Conservation (phyloP, 2,113 vertebrate species). For the Psilopsiagon aymara region DNA sequence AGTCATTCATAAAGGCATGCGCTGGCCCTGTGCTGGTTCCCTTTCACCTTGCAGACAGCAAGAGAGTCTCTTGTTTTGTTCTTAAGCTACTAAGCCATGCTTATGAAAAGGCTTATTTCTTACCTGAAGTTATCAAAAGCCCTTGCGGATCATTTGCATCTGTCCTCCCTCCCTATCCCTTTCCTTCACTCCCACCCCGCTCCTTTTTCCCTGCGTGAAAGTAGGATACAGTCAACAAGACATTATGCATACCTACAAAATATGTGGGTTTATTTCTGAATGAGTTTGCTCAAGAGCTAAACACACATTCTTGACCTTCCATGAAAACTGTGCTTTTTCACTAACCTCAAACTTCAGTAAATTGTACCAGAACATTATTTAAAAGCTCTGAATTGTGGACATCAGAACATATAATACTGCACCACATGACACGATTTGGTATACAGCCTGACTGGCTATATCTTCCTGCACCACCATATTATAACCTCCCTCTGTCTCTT, state of each 20-base stretch:
- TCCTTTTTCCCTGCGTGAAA: not conserved
- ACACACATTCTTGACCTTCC: not conserved
- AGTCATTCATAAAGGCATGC: slow-evolving; percentile 47
- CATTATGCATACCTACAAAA: not conserved
- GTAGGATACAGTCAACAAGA: not conserved
- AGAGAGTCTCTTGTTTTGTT: not conserved
- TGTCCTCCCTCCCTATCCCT: not conserved
- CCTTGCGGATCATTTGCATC: not conserved
- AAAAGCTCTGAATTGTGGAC: not conserved
- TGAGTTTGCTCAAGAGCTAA: not conserved
- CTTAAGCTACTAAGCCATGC: not conserved
- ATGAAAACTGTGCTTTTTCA: not conserved
- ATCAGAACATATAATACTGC: not conserved
- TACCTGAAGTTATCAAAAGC: not conserved
- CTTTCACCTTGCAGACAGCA: slow-evolving; percentile 27
- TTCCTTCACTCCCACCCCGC: not conserved
- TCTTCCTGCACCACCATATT: not conserved
- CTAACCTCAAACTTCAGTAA: not conserved
- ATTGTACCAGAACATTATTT: not conserved
- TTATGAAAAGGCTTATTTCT: not conserved
- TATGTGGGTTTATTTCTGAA: not conserved
- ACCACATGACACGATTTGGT: not conserved
- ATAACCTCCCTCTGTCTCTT: not conserved
- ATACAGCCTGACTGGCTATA: not conserved
- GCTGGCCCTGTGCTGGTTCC: not conserved